Evolutionary conservation across 1,140 invertebrate species (phyloP).

Genomic region (Heliothis virescens): DNA sequence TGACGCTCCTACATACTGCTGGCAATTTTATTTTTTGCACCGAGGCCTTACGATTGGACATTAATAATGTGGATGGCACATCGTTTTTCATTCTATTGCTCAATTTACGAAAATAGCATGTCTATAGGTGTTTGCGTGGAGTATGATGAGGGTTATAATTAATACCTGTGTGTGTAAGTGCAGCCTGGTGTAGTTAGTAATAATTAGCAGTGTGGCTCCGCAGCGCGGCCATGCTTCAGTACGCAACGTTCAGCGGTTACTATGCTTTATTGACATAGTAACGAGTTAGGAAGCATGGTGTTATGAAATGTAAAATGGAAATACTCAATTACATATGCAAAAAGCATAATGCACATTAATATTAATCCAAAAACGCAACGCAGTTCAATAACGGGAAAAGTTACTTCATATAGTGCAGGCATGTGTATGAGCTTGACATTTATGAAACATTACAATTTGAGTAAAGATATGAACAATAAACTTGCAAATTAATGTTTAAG

Average conservation of each 20-base stretch:
- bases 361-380: slow-evolving; percentile 24
- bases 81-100: slow-evolving; percentile 5
- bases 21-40: slow-evolving; percentile 17
- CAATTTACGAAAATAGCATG: not conserved
- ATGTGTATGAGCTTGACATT: slow-evolving; percentile 30
- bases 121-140: slow-evolving; percentile 12
- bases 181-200: slow-evolving; percentile 20
- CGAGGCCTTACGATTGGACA: slow-evolving; percentile 15
- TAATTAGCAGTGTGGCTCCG: slow-evolving; percentile 14
- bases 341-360: not conserved
- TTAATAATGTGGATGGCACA: not conserved
- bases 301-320: not conserved
- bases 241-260: slow-evolving; percentile 27
- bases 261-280: slow-evolving; percentile 39
- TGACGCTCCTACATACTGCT: slow-evolving; percentile 49
- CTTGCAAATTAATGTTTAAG: slow-evolving; percentile 41
- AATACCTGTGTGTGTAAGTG: slow-evolving; percentile 39
- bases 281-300: slow-evolving; percentile 17
- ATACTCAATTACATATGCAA: slow-evolving; percentile 5
- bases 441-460: slow-evolving; percentile 22
- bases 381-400: slow-evolving; percentile 19
- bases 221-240: slow-evolving; percentile 28
- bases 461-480: slow-evolving; percentile 35
- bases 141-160: slow-evolving; percentile 21
- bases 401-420: not conserved